phyloP scores from a whole-genome alignment of 2,888 invertebrate genomes.

The Phengaris arion region DNA sequence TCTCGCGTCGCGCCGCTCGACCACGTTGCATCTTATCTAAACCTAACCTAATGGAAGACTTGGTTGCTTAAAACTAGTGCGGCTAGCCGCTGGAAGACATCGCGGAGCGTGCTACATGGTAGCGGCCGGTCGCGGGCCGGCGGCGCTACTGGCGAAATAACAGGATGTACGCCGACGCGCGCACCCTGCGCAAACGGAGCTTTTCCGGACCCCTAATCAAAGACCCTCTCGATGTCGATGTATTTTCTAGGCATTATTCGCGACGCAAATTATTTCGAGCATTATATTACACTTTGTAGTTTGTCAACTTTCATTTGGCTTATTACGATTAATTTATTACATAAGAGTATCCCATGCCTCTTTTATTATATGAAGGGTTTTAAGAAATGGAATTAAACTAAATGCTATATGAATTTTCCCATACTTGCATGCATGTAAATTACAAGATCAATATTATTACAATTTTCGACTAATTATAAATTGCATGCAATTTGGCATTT shows the following conservation, averaged over 20 bases:
- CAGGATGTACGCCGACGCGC: slow-evolving; percentile 60
- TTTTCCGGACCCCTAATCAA: slow-evolving; percentile 32
- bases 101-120: slow-evolving; percentile 61
- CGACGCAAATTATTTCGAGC: not conserved
- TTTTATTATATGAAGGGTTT: not conserved
- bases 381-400: not conserved
- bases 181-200: slow-evolving; percentile 71
- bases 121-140: slow-evolving; percentile 73
- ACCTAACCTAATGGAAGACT: slow-evolving; percentile 73
- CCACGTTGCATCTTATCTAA: slow-evolving; percentile 69
- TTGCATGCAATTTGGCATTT: not conserved
- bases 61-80: slow-evolving; percentile 69
- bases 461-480: not conserved
- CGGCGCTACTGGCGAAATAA: slow-evolving; percentile 64
- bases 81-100: slow-evolving; percentile 68
- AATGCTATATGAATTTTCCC: not conserved
- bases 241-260: not conserved
- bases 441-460: not conserved
- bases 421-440: not conserved
- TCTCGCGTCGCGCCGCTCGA: slow-evolving; percentile 72
- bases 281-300: too few relatives aligned
- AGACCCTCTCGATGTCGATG: slow-evolving; percentile 27
- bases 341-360: not conserved
- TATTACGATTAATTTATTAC: too few relatives aligned
- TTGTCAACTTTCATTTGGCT: too few relatives aligned